Percentiles rank a stretch among this genome's conserved stretches.
Evolutionary conservation across 2,113 vertebrate species (phyloP).

Genomic region (human (Homo sapiens)): DNA sequence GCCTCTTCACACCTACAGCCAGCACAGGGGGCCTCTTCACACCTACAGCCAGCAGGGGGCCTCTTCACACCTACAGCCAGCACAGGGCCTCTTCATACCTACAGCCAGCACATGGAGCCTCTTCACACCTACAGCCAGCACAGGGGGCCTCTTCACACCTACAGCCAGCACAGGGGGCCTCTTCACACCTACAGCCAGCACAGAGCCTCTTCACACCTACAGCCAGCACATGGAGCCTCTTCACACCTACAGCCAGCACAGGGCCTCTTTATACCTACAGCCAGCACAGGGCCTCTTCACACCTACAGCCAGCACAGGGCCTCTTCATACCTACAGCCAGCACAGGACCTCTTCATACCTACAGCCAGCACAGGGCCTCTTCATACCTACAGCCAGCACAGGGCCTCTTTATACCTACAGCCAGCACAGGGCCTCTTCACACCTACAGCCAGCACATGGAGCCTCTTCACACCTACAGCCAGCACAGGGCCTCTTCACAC

Average conservation of each 20-base stretch:
- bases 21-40: no score
- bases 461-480: not conserved
- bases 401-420: not conserved
- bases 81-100: not conserved
- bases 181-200: no score
- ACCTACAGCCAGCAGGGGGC: no score
- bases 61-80: not conserved
- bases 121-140: not conserved
- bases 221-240: not conserved
- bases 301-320: not conserved
- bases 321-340: not conserved
- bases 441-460: not conserved
- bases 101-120: not conserved
- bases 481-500: no score
- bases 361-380: not conserved
- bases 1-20: no score
- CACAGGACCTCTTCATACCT: not conserved
- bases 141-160: not conserved
- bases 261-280: not conserved
- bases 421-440: no score
- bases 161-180: not conserved
- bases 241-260: not conserved
- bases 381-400: not conserved
- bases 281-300: no score
- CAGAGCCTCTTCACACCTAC: not conserved